Evolutionary conservation across 2,797 vertebrate species (phyloP).

Genomic region (Spheniscus humboldti): DNA sequence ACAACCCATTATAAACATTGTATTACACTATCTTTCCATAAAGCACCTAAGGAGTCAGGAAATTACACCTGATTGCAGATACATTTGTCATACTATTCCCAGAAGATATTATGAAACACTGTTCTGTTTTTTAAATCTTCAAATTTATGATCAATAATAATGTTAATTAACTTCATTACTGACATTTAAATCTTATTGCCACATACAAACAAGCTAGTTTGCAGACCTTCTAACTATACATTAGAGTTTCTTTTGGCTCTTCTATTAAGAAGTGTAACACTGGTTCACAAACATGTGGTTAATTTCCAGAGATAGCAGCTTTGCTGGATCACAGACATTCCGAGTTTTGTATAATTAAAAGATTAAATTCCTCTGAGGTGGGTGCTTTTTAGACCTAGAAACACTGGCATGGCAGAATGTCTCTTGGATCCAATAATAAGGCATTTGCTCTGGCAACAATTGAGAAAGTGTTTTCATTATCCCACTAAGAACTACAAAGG

Average conservation of each 20-base stretch:
- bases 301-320: background rate
- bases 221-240: background rate
- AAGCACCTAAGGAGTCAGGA: background rate
- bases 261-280: background rate
- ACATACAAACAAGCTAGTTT: background rate
- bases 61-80: background rate
- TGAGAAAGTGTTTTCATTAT: conserved; percentile 42
- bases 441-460: background rate
- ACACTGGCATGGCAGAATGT: background rate
- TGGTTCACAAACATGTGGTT: background rate
- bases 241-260: background rate
- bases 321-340: background rate
- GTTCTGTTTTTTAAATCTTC: background rate
- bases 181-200: conserved; percentile 6
- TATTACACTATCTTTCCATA: background rate
- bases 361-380: background rate
- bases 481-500: background rate
- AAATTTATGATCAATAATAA: background rate
- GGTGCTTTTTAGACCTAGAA: conserved; percentile 4
- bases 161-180: background rate
- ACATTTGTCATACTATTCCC: background rate
- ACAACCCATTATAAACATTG: background rate
- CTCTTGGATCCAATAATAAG: background rate
- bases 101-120: background rate
- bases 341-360: background rate